phyloP scores from a whole-genome alignment of 64 coral and sea anemone species.

The Dendronephthya gigantea region DNA sequence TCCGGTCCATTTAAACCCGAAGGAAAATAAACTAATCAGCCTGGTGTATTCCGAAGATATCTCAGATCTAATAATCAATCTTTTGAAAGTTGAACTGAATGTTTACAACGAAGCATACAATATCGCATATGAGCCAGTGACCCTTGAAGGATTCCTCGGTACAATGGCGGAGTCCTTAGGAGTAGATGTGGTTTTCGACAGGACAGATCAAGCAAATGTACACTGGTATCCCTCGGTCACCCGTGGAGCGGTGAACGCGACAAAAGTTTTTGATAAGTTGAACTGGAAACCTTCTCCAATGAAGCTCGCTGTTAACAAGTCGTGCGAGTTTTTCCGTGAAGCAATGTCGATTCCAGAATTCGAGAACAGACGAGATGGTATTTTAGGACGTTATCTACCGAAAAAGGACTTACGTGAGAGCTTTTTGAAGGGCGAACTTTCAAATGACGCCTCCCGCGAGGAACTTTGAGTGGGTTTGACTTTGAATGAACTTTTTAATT shows the following conservation, averaged over 20 bases:
- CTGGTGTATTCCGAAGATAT: conserved; percentile 61
- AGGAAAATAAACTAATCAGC: conserved; percentile 47
- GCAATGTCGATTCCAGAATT: conserved; percentile 72
- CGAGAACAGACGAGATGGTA: conserved; percentile 19
- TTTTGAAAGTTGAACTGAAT: conserved; percentile 23
- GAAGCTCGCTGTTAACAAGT: conserved; percentile 33
- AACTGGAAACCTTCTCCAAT: conserved; percentile 52
- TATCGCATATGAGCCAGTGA: conserved; percentile 60
- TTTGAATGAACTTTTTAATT: neutral
- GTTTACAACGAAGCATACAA: conserved; percentile 69
- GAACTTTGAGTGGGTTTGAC: no score
- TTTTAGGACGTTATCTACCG: neutral
- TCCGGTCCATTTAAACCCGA: conserved; percentile 37
- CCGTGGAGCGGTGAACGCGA: conserved; percentile 62
- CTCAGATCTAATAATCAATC: conserved; percentile 34
- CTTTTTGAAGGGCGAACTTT: neutral
- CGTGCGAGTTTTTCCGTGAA: conserved; percentile 67
- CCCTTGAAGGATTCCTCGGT: conserved; percentile 50
- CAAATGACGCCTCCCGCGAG: neutral
- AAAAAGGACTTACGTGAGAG: neutral
- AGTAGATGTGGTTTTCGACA: conserved; percentile 53
- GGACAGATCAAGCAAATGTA: neutral
- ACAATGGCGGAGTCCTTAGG: conserved; percentile 57
- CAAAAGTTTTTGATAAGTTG: conserved; percentile 45
- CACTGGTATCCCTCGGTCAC: conserved; percentile 56